Conservation (phyloP, 37 sponge, comb jelly and placozoan genomes). For the Agelas oroides region DNA sequence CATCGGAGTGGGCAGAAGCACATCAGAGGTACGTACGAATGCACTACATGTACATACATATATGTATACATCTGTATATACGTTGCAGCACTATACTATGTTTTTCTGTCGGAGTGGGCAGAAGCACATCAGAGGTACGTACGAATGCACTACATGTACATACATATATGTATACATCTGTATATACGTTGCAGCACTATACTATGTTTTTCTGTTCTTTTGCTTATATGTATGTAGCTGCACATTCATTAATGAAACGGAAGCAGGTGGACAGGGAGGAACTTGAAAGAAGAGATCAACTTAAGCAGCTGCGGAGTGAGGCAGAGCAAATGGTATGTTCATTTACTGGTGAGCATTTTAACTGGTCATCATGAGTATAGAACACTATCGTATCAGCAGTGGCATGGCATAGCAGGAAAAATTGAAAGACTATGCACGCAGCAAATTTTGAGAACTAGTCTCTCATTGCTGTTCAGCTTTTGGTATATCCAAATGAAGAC, state of each 20-base stretch:
- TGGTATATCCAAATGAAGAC: too few relatives aligned
- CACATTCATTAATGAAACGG: neutral
- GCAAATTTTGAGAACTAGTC: too few relatives aligned
- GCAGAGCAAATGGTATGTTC: neutral
- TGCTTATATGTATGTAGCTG: neutral
- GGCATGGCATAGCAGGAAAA: too few relatives aligned
- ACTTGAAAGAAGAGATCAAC: slow-evolving; percentile 26
- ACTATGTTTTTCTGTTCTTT: too few relatives aligned
- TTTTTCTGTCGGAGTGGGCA: slow-evolving; percentile 57
- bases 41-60: slow-evolving; percentile 1
- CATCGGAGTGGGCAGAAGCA: slow-evolving; percentile 69
- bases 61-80: neutral
- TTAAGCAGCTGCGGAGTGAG: neutral
- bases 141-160: neutral
- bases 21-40: slow-evolving; percentile 37
- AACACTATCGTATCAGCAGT: too few relatives aligned
- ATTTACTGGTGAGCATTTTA: neutral
- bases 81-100: too few relatives aligned
- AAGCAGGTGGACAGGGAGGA: slow-evolving; percentile 15
- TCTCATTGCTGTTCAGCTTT: too few relatives aligned
- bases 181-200: too few relatives aligned
- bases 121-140: slow-evolving; percentile 63
- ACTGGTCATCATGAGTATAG: too few relatives aligned
- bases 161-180: neutral
- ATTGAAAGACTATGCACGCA: too few relatives aligned